These are phyloP conservation scores for Dasyprocta punctata DNA, from an alignment of 2,113 vertebrate species.

Conservation along the genomic window DNA sequence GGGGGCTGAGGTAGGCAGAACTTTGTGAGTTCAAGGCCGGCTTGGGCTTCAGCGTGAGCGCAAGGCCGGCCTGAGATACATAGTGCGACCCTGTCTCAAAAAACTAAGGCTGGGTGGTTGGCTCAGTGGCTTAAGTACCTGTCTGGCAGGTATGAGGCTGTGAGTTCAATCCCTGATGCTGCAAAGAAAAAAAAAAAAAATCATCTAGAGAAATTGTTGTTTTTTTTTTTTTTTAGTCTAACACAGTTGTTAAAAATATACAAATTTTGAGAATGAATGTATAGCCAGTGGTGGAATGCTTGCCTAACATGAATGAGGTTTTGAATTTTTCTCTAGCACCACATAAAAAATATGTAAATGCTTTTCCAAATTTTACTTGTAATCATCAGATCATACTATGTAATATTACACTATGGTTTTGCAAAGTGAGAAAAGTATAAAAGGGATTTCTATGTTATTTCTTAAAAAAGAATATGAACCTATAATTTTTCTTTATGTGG, in stretches of 20 bases:
- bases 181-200: no score
- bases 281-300: background rate
- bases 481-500: background rate
- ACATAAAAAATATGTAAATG: background rate
- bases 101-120: no score
- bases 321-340: background rate
- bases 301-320: background rate
- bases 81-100: no score
- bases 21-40: no score
- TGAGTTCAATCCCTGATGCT: no score
- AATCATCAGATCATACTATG: background rate
- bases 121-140: no score
- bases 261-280: background rate
- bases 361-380: background rate
- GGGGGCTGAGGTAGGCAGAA: no score
- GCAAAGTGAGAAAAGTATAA: background rate
- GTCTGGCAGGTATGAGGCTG: no score
- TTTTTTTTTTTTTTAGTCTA: background rate
- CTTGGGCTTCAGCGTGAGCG: no score
- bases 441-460: background rate
- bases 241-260: background rate
- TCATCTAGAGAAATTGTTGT: background rate
- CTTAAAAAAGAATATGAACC: background rate
- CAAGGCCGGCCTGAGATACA: no score
- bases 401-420: background rate